A percentile compares a stretch with the other conserved stretches of the same genome.
These are phyloP conservation scores for Turritopsis dohrnii DNA, from an alignment of 30 jellyfish, hydroid and myxozoan species.

Conservation along the genomic window DNA sequence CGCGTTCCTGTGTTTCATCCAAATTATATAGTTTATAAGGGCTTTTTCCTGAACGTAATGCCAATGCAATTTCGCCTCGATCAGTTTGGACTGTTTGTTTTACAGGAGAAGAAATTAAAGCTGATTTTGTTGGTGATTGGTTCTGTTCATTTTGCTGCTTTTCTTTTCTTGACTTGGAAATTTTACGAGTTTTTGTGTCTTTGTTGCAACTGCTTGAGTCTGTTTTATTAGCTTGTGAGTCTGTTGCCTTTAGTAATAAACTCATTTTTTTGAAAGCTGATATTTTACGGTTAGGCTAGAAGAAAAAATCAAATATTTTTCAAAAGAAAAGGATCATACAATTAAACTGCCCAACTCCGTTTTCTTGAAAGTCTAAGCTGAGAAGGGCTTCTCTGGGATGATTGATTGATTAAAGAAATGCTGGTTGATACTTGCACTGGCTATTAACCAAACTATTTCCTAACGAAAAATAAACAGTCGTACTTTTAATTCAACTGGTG, in stretches of 20 bases:
- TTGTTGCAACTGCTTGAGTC: background rate
- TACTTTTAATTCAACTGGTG: background rate
- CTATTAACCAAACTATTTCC: no score
- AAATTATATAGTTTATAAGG: constrained; percentile 72
- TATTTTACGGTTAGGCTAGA: background rate
- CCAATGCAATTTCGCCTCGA: constrained; percentile 54
- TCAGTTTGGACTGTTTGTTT: background rate
- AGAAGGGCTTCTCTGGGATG: no score
- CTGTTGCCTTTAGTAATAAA: background rate
- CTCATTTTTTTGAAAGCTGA: background rate
- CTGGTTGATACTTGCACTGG: no score
- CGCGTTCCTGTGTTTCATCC: constrained; percentile 66
- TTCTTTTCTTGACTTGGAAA: background rate
- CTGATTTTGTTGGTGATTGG: background rate
- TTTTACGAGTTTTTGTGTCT: background rate
- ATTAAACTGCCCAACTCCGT: no score
- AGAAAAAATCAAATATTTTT: no score
- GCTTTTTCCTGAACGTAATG: constrained; percentile 83
- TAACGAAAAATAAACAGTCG: background rate
- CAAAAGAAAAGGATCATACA: no score
- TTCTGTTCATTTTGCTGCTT: background rate
- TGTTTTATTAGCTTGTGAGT: background rate
- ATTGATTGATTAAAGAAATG: no score
- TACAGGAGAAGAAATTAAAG: background rate
- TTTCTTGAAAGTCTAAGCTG: no score